phyloP scores from a whole-genome alignment of 2,113 vertebrate genomes.

The Cyanocitta stelleri region DNA sequence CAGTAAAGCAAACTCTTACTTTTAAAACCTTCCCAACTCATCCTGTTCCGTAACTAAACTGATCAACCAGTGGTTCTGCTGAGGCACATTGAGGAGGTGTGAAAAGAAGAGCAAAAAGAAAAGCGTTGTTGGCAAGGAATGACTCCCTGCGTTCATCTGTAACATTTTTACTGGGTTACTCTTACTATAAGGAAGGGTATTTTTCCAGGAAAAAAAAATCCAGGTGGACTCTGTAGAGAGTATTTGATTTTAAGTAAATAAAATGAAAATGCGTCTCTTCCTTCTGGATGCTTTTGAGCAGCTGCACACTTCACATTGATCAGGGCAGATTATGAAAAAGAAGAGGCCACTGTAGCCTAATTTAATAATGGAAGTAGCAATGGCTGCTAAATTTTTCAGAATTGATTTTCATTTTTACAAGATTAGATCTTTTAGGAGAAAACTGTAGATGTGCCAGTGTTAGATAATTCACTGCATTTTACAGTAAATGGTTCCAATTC shows the following conservation, averaged over 20 bases:
- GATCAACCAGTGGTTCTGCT: not conserved
- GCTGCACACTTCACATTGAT: not conserved
- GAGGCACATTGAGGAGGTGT: not conserved
- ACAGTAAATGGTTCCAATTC: not conserved
- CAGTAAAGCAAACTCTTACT: not conserved
- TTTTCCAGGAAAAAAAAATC: not conserved
- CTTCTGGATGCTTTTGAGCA: not conserved
- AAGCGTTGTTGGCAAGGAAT: not conserved
- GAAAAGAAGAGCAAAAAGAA: not conserved
- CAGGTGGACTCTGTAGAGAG: not conserved
- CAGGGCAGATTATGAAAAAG: not conserved
- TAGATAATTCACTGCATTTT: not conserved
- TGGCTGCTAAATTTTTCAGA: not conserved
- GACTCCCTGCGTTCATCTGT: rapidly evolving
- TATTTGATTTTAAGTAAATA: not conserved
- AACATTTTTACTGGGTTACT: not conserved
- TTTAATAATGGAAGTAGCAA: not conserved
- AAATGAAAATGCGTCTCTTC: not conserved
- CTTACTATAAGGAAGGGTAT: not conserved
- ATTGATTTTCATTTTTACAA: not conserved
- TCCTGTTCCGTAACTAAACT: not conserved
- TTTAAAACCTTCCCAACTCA: not conserved
- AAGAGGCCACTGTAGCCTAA: not conserved
- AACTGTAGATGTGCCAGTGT: not conserved
- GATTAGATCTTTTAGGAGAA: not conserved